Base-by-base conservation (phyloP, 2,113 vertebrate species). In the Ceuthmochares aereus region DNA sequence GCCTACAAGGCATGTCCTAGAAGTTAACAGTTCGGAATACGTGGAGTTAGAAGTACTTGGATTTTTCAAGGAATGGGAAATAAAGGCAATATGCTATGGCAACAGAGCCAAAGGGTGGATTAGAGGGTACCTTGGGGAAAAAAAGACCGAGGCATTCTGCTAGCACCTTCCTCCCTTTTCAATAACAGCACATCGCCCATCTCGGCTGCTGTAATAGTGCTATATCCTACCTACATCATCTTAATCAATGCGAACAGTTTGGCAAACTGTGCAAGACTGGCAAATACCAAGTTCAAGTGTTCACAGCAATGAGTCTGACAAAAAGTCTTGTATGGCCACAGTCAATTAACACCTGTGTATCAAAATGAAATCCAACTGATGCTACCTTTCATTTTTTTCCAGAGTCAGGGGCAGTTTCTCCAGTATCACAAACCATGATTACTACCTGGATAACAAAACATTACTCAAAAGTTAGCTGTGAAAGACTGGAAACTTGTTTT, bases 211-310 rank as follows among this genome's bases (percentile, higher is more conserved):
- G 14, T 4, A 26, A 14, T 1, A 40, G n/a, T 4, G 2, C 29
- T 1, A 4, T 4, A 5, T 5, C 51, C 75, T 51, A 42, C 67
- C 59, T 14, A 2, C 1, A 10, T 6, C 76, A 7, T 52, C 87
- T 32, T 30, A 30, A 59, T 3, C 37, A 18, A 15, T 2, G 1
- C 10, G 25, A 77, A 10, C 10, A 10, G 0, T 1, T 0, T 63
- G 32, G 68, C 3, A 75, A 70, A 45, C 45, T 10, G 12, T 5
- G 6, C 25, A 59, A 56, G 23, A 29, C 2, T 14, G 32, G 27
- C 9, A 75, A 67, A 47, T 1, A 1, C 11, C 23, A 26, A 32
- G 7, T 30, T 32, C 9, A 3, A 85, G 25, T 8, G 14, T 7
- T 81, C 7, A 32, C 3, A 75, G 6, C 25, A 42, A 87, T 7